Evolutionary conservation across 1,140 invertebrate species (phyloP).

Genomic region (Drosophila truncata): DNA sequence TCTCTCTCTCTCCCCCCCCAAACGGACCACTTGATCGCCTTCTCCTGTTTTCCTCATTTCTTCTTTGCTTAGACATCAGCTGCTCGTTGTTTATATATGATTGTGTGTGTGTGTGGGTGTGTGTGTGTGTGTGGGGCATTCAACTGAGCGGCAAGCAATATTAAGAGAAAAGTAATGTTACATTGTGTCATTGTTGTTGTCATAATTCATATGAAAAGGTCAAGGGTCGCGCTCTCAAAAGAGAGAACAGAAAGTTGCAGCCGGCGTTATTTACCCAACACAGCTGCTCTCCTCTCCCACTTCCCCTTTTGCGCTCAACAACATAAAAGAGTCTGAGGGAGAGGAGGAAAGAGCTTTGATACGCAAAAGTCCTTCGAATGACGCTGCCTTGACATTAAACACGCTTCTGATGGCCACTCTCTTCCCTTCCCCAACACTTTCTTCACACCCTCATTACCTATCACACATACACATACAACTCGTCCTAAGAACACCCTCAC

Average conservation of each 20-base stretch:
- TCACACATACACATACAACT: background rate
- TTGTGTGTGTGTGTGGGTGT: background rate
- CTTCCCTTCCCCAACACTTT: background rate
- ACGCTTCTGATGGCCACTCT: slow-evolving; percentile 15
- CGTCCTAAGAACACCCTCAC: background rate
- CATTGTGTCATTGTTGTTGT: slow-evolving; percentile 59
- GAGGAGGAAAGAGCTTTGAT: slow-evolving; percentile 30
- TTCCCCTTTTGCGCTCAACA: background rate
- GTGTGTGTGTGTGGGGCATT: slow-evolving; percentile 45
- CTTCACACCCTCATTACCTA: slow-evolving; percentile 16
- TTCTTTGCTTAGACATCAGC: slow-evolving; percentile 44
- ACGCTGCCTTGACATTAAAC: slow-evolving; percentile 60
- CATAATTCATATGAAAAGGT: slow-evolving; percentile 76
- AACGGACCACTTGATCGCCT: slow-evolving; percentile 9
- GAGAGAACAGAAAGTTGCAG: slow-evolving; percentile 49
- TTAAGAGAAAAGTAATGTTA: slow-evolving; percentile 45
- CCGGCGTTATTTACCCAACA: slow-evolving; percentile 50
- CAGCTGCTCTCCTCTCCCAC: slow-evolving; percentile 37
- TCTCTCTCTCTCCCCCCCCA: background rate
- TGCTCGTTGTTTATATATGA: slow-evolving; percentile 29
- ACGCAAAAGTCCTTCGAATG: slow-evolving; percentile 24
- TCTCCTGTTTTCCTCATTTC: slow-evolving; percentile 3
- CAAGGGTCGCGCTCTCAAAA: slow-evolving; percentile 61
- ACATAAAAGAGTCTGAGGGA: slow-evolving; percentile 1
- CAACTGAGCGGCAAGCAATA: slow-evolving; percentile 46